Percentiles rank a stretch among this genome's conserved stretches.
phyloP scores from a whole-genome alignment of 53 echinoderm and acorn worm species.

The Apostichopus leukothele region DNA sequence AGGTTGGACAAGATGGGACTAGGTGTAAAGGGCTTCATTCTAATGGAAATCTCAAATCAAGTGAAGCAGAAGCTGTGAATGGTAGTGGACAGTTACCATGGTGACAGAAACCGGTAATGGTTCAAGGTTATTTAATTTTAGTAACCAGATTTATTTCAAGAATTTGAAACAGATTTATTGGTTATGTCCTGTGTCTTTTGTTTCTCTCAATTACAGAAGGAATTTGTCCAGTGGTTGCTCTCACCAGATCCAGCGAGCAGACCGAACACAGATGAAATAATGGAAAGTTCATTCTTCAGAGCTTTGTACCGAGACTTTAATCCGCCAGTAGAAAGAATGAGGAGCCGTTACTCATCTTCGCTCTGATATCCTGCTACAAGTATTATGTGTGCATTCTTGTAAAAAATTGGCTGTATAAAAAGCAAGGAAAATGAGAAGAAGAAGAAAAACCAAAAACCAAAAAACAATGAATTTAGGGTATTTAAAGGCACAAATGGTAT shows the following conservation, averaged over 20 bases:
- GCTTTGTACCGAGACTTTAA: slow-evolving; percentile 72
- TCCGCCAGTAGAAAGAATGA: slow-evolving; percentile 59
- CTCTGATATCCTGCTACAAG: neutral
- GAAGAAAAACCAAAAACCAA: neutral
- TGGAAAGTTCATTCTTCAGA: slow-evolving; percentile 59
- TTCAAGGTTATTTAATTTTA: too few relatives aligned
- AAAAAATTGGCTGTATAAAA: neutral
- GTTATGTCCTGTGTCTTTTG: neutral
- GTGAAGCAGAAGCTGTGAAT: too few relatives aligned
- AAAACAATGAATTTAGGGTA: neutral
- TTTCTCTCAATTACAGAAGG: slow-evolving; percentile 58
- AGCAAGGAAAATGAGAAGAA: neutral
- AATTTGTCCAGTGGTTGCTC: slow-evolving; percentile 79
- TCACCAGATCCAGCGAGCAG: slow-evolving; percentile 66
- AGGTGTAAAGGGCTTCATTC: too few relatives aligned
- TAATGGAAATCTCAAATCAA: too few relatives aligned
- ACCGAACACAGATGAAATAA: slow-evolving; percentile 77
- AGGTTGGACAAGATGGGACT: neutral
- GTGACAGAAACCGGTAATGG: too few relatives aligned
- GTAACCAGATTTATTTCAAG: too few relatives aligned
- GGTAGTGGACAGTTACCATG: neutral
- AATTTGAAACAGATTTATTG: neutral
- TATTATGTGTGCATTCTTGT: neutral
- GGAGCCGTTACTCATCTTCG: slow-evolving; percentile 59
- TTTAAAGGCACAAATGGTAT: neutral